A percentile compares a stretch with the other conserved stretches of the same genome.
phyloP scores from a whole-genome alignment of 2,113 vertebrate genomes.

The Pitta sordida region DNA sequence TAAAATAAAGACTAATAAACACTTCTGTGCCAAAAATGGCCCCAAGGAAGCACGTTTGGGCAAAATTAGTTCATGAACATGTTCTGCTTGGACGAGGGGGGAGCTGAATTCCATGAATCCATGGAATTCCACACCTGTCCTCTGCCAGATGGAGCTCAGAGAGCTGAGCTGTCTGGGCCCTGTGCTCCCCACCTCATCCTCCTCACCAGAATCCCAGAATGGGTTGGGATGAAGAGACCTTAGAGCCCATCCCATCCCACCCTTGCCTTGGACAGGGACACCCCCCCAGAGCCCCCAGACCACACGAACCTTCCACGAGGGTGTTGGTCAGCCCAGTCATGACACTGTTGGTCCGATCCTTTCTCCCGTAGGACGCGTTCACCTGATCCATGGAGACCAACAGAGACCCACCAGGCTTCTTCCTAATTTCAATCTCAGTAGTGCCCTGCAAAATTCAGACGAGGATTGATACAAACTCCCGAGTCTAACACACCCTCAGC shows the following conservation, averaged over 20 bases:
- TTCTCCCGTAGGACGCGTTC: conserved; percentile 88
- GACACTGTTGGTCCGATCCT: conserved; percentile 92
- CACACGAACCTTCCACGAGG: conserved; percentile 88
- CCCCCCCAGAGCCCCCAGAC: background rate
- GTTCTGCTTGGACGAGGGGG: background rate
- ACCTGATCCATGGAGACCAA: conserved; percentile 97
- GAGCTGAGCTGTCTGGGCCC: no score
- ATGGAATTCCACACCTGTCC: rapidly evolving
- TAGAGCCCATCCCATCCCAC: background rate
- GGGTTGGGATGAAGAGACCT: background rate
- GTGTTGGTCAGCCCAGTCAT: conserved; percentile 96
- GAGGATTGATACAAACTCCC: background rate
- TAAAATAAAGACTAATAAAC: background rate
- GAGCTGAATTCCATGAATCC: rapidly evolving
- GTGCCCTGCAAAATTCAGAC: conserved; percentile 71
- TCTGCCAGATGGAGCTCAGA: background rate
- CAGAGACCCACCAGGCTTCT: conserved; percentile 93
- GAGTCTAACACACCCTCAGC: background rate
- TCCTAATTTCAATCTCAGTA: conserved; percentile 91
- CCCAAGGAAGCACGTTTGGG: background rate
- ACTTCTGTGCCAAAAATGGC: background rate
- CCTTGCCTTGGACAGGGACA: background rate
- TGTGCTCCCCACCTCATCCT: no score
- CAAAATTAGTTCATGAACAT: background rate
- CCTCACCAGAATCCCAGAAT: no score